Evolutionary conservation across 2,113 vertebrate genomes (phyloP), one percentile per base, ranked within the genome.

Genomic region (Micronycteris hirsuta): DNA sequence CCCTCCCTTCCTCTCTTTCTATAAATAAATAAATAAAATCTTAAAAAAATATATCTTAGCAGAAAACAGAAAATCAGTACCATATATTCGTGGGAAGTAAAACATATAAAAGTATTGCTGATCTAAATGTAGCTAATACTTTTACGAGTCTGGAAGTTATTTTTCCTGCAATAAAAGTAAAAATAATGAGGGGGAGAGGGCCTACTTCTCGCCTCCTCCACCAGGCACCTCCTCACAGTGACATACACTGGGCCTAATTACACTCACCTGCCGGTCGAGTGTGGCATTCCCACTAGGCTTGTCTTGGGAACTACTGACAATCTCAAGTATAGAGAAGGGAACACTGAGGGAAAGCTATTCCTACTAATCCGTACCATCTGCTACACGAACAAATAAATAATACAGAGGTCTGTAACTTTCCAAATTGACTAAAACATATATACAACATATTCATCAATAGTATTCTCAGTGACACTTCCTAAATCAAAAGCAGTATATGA

Each of bases 171-270:
- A 77, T 28, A 93, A 31, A 24, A 86, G 26, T 56, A 45, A 80
- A 77, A 92, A 90, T 65, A 88, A 94, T 81, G 41, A 94, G 56
- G 20, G 20, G 31, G 26, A 63, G 22, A 38, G 31, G 45, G 9
- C 9, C 38, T 43, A 43, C 28, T 78, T 77, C 45, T 43, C 47
- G 26, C 22, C 31, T n/a, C 38, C 20, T 82, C 49, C 5, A 73
- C n/a, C 15, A 47, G 43, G 41, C 4, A 49, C 14, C 36, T 80
- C 68, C n/a, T 81, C 20, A 41, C 26, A 26, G 22, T 41, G 67
- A 86, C 85, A 33, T 49, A 78, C 10, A 45, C n/a, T 86, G 80
- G 84, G 89, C 36, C 77, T 92, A 90, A 97, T 88, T 93, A 96
- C 12, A 36, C 41, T 54, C 76, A 71, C 33, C 58, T 36, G 14